Evolutionary conservation across 2,888 invertebrate species (phyloP).

Genomic region (Mimumesa dahlbomi): DNA sequence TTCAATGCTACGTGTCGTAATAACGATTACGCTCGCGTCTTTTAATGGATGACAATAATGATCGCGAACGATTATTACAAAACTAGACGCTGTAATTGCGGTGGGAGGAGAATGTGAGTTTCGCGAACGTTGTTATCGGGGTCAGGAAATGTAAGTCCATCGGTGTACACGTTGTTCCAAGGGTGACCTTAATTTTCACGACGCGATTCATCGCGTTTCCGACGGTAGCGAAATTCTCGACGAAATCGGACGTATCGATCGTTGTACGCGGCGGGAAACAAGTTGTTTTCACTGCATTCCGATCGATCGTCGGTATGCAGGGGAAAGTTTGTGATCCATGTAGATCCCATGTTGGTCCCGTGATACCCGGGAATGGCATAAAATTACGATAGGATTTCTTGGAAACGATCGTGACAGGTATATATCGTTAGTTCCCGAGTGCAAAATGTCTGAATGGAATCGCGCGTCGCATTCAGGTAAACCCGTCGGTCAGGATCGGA

Average conservation of each 20-base stretch:
- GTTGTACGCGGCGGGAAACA: conserved; percentile 19
- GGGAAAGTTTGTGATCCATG: conserved; percentile 60
- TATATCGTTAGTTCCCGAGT: conserved; percentile 15
- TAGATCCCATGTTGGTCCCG: conserved; percentile 23
- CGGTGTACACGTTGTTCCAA: neutral
- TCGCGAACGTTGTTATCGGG: neutral
- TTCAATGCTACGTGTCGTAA: too few relatives aligned
- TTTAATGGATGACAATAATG: too few relatives aligned
- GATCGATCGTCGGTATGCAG: conserved; percentile 47
- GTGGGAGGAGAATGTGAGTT: neutral
- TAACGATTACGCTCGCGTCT: too few relatives aligned
- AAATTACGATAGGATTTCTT: conserved; percentile 53
- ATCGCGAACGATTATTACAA: neutral
- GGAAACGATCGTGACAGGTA: conserved; percentile 39
- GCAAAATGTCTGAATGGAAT: conserved; percentile 45
- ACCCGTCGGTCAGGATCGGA: conserved; percentile 37
- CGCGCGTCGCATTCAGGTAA: conserved; percentile 32
- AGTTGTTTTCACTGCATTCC: conserved; percentile 50
- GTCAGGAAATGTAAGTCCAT: neutral
- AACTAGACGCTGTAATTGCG: neutral
- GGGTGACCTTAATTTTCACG: conserved; percentile 1
- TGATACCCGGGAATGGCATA: conserved; percentile 19
- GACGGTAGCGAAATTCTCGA: conserved; percentile 1
- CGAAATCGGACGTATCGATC: conserved; percentile 27
- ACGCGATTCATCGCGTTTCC: neutral